Evolutionary conservation across 1,140 invertebrate genomes (phyloP).

Genomic region (Lanistes nyassanus): DNA sequence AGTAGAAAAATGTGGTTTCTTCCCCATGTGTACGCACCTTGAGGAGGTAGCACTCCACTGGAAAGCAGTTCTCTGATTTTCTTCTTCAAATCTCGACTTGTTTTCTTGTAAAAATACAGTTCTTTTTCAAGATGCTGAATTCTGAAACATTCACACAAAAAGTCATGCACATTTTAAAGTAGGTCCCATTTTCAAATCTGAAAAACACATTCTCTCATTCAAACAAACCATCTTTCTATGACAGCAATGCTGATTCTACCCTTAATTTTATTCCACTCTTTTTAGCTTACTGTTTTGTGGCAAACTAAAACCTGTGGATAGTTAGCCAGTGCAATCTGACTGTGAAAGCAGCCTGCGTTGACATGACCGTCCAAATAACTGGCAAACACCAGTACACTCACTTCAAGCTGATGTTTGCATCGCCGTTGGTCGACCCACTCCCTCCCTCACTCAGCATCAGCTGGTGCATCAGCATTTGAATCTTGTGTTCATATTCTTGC

Average conservation of each 20-base stretch:
- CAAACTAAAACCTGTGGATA: not conserved
- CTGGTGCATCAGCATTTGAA: constrained; percentile 66
- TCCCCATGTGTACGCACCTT: constrained; percentile 30
- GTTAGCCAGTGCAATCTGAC: not conserved
- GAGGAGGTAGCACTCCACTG: constrained; percentile 42
- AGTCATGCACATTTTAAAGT: no score
- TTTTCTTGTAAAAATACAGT: constrained; percentile 67
- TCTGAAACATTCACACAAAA: constrained; percentile 35
- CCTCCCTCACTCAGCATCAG: constrained; percentile 47
- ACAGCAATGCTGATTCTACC: no score
- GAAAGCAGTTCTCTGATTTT: constrained; percentile 52
- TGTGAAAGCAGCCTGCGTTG: not conserved
- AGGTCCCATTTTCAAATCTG: no score
- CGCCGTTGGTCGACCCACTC: constrained; percentile 14
- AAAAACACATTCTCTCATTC: no score
- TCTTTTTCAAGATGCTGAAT: constrained; percentile 65
- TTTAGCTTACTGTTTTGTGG: no score
- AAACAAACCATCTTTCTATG: not conserved
- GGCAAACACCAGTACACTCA: not conserved
- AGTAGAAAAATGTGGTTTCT: not conserved
- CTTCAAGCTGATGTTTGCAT: not conserved
- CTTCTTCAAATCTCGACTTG: constrained; percentile 62
- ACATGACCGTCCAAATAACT: not conserved
- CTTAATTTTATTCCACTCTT: no score
- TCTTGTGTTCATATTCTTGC: constrained; percentile 67